Evolutionary conservation across 2,888 invertebrate genomes (phyloP).

Genomic region (Hecatera dysodea): DNA sequence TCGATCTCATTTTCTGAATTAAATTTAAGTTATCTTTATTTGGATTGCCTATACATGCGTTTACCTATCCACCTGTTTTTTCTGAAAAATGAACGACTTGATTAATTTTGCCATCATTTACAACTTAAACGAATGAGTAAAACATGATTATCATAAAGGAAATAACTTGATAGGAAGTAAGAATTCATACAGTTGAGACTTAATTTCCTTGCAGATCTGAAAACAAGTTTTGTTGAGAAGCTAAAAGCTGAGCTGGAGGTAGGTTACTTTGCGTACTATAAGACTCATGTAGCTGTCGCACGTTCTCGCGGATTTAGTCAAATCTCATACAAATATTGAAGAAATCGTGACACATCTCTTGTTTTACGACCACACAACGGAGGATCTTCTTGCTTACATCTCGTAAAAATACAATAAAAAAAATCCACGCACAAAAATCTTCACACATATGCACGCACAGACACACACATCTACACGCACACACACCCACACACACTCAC

Average conservation of each 20-base stretch:
- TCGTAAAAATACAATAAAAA: too few species aligned
- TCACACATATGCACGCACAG: too few species aligned
- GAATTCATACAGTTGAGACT: slow-evolving; percentile 17
- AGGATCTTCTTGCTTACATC: too few species aligned
- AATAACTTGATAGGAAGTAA: slow-evolving; percentile 31
- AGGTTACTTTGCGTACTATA: neutral
- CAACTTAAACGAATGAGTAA: neutral
- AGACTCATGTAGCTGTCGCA: neutral
- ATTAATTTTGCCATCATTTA: neutral
- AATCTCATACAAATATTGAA: neutral
- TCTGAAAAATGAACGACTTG: neutral
- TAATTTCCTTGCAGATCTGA: slow-evolving; percentile 23
- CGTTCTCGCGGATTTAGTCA: neutral
- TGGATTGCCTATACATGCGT: neutral
- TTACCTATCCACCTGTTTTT: neutral
- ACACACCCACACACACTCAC: too few species aligned
- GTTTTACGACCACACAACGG: slow-evolving; percentile 25
- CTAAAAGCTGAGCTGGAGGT: slow-evolving; percentile 1
- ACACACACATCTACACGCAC: too few species aligned
- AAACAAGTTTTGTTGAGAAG: slow-evolving; percentile 5
- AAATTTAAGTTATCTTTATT: neutral
- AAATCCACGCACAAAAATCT: too few species aligned
- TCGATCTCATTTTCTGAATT: neutral
- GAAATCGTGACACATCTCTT: slow-evolving; percentile 31
- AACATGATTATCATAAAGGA: neutral